Evolutionary conservation across 2,113 vertebrate species (phyloP).

Genomic region (Microcebus tavaratra): DNA sequence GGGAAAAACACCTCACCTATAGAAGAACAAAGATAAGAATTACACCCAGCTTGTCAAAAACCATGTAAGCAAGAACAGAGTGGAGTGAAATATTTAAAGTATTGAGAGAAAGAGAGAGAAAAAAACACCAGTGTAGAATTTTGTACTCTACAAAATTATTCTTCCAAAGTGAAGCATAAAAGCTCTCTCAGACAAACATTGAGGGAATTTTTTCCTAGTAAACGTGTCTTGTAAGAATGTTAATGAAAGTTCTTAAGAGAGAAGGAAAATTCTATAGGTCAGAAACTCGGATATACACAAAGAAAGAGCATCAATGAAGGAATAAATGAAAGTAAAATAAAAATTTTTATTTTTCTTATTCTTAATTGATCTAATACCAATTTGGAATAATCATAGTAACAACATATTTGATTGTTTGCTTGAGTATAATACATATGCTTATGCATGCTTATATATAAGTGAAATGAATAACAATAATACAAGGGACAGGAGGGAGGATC

Average conservation of each 20-base stretch:
- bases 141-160: neutral
- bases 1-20: neutral
- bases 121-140: neutral
- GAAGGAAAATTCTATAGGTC: neutral
- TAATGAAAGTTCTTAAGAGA: neutral
- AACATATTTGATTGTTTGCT: neutral
- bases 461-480: neutral
- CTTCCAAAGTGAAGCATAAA: neutral
- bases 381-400: neutral
- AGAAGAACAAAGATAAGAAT: neutral
- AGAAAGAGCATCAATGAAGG: neutral
- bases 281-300: neutral
- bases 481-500: neutral
- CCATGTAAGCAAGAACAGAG: neutral
- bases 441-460: neutral
- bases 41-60: neutral
- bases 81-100: neutral
- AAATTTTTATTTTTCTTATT: neutral
- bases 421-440: neutral
- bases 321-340: neutral
- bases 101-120: neutral
- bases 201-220: neutral
- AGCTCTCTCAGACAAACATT: neutral
- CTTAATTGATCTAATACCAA: neutral
- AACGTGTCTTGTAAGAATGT: neutral